phyloP scores from a whole-genome alignment of 2,888 invertebrate genomes.

The Mesoligia furuncula region DNA sequence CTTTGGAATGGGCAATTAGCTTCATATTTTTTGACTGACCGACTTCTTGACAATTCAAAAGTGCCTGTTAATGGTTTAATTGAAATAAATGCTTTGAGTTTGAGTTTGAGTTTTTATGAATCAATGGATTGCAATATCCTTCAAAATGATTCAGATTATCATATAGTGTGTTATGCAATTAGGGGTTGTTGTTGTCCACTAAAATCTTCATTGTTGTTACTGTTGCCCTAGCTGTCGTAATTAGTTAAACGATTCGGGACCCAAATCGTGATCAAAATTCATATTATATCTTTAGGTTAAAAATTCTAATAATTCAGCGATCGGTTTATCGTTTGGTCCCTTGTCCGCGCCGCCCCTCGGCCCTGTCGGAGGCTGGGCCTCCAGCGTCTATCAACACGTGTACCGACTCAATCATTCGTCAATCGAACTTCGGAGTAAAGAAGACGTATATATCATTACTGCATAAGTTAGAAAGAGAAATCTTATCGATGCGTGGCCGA shows the following conservation, averaged over 20 bases:
- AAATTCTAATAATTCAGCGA: conserved; percentile 37
- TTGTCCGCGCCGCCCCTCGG: conserved; percentile 70
- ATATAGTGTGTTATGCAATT: too few species aligned
- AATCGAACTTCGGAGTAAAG: conserved; percentile 80
- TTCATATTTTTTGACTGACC: too few species aligned
- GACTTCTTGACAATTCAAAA: too few species aligned
- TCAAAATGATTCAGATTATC: too few species aligned
- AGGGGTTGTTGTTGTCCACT: background rate
- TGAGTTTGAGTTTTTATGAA: too few species aligned
- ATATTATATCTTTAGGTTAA: conserved; percentile 22
- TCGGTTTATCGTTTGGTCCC: conserved; percentile 66
- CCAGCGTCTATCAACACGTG: conserved; percentile 80
- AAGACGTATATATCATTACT: conserved; percentile 79
- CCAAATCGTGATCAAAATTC: background rate
- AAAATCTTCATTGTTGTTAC: background rate
- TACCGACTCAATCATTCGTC: conserved; percentile 86
- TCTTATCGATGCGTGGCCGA: conserved; percentile 70
- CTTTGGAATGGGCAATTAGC: too few species aligned
- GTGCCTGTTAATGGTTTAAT: too few species aligned
- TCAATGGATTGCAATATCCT: too few species aligned
- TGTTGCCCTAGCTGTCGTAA: background rate
- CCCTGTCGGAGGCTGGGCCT: conserved; percentile 78
- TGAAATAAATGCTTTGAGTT: too few species aligned
- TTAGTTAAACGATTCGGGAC: background rate
- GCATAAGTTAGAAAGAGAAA: conserved; percentile 78